phyloP scores from a whole-genome alignment of 2,888 invertebrate genomes.

The Carterocephalus palaemon region DNA sequence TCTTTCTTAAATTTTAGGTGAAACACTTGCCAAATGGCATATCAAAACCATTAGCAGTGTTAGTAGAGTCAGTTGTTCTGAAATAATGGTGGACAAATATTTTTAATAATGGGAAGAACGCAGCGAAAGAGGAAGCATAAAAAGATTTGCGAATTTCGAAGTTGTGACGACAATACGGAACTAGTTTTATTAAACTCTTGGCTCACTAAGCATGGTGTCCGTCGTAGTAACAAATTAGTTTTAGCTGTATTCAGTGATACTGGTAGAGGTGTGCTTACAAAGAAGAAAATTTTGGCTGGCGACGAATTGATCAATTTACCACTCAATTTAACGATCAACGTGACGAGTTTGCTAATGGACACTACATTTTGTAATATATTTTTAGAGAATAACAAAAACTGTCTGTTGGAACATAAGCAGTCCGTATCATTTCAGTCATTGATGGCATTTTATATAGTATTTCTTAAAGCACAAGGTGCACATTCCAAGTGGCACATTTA shows the following conservation, averaged over 20 bases:
- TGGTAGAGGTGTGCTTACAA: slow-evolving; percentile 86
- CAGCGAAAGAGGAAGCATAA: slow-evolving; percentile 59
- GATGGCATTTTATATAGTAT: slow-evolving; percentile 85
- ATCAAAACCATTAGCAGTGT: background rate
- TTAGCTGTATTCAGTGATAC: slow-evolving; percentile 81
- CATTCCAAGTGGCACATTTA: slow-evolving; percentile 82
- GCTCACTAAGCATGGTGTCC: slow-evolving; percentile 76
- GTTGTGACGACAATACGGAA: slow-evolving; percentile 55
- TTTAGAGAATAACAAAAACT: slow-evolving; percentile 60
- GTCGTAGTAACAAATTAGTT: slow-evolving; percentile 74
- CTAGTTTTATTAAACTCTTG: slow-evolving; percentile 74
- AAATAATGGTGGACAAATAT: slow-evolving; percentile 1
- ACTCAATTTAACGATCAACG: slow-evolving; percentile 77
- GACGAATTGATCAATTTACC: slow-evolving; percentile 82
- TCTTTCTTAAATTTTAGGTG: slow-evolving; percentile 3
- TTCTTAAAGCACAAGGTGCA: slow-evolving; percentile 79
- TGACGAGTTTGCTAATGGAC: slow-evolving; percentile 77
- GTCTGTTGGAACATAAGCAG: slow-evolving; percentile 58
- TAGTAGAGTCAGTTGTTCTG: background rate
- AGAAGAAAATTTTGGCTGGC: slow-evolving; percentile 71
- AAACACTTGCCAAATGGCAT: background rate
- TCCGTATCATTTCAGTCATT: slow-evolving; percentile 83
- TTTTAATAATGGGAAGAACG: slow-evolving; percentile 72
- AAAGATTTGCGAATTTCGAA: slow-evolving; percentile 48
- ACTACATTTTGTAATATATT: slow-evolving; percentile 71